Evolutionary conservation across 1,140 invertebrate genomes (phyloP).

Genomic region (Teleogryllus occipitalis): DNA sequence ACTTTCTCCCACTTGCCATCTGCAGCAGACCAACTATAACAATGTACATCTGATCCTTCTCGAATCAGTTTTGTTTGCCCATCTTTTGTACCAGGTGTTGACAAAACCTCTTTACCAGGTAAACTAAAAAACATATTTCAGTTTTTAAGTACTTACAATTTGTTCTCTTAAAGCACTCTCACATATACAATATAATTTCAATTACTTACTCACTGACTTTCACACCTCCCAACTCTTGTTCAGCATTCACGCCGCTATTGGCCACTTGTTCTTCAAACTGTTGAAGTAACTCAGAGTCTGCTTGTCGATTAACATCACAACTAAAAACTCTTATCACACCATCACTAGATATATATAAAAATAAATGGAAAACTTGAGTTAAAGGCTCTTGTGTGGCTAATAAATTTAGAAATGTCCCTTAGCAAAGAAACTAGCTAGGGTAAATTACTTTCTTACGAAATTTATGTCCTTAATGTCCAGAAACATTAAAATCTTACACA

Average conservation of each 20-base stretch:
- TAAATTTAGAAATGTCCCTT: background rate
- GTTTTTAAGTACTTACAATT: too few relatives aligned
- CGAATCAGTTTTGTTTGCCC: constrained; percentile 81
- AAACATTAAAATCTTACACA: constrained; percentile 28
- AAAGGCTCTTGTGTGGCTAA: background rate
- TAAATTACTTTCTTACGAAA: too few relatives aligned
- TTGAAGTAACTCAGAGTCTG: constrained; percentile 48
- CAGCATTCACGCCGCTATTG: constrained; percentile 47
- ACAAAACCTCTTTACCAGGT: constrained; percentile 65
- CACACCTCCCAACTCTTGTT: constrained; percentile 66
- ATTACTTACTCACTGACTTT: constrained; percentile 67
- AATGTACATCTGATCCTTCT: constrained; percentile 60
- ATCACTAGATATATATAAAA: constrained; percentile 53
- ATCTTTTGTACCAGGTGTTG: constrained; percentile 68
- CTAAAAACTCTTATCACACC: constrained; percentile 80
- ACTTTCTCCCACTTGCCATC: constrained; percentile 72
- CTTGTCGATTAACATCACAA: constrained; percentile 53
- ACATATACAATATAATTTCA: too few relatives aligned
- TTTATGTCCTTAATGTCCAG: background rate
- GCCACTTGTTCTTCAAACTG: constrained; percentile 66
- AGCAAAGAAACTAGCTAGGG: too few relatives aligned
- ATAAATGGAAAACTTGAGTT: background rate
- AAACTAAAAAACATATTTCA: constrained; percentile 43
- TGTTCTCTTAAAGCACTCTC: too few relatives aligned
- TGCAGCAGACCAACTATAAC: constrained; percentile 68